These are phyloP conservation scores for Aporophyla nigra DNA, from an alignment of 2,888 invertebrate species.

Conservation along the genomic window DNA sequence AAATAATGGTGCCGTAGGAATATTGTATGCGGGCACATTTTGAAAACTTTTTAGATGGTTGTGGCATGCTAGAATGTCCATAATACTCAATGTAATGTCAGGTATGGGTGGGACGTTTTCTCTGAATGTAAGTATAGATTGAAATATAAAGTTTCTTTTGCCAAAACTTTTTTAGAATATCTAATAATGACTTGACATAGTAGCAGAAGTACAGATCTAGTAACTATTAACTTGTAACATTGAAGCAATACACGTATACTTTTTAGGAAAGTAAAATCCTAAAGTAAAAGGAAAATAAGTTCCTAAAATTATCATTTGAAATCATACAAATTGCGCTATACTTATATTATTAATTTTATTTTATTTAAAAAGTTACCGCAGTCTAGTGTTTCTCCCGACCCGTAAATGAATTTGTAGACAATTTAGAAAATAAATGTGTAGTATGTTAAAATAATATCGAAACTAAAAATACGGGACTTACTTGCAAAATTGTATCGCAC, in stretches of 20 bases:
- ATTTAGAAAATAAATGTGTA: neutral
- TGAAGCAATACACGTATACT: neutral
- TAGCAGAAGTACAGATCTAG: neutral
- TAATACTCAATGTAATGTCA: neutral
- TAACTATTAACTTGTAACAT: neutral
- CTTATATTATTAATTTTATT: neutral
- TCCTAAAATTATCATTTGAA: no score
- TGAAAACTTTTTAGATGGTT: neutral
- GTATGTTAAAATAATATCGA: neutral
- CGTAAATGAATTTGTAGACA: neutral
- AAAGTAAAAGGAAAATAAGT: no score
- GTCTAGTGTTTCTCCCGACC: neutral
- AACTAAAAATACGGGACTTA: neutral
- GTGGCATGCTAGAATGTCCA: neutral
- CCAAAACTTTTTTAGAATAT: neutral
- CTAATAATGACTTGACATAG: neutral
- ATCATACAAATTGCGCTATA: no score
- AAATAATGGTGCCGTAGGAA: constrained; percentile 14
- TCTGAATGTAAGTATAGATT: neutral
- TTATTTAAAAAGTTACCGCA: neutral
- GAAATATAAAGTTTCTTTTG: neutral
- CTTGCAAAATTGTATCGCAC: constrained; percentile 15
- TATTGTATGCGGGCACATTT: neutral
- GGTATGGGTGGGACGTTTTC: neutral
- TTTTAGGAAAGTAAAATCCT: no score